Base-by-base conservation (phyloP, 2,888 invertebrate species). In the Eulithis testata region DNA sequence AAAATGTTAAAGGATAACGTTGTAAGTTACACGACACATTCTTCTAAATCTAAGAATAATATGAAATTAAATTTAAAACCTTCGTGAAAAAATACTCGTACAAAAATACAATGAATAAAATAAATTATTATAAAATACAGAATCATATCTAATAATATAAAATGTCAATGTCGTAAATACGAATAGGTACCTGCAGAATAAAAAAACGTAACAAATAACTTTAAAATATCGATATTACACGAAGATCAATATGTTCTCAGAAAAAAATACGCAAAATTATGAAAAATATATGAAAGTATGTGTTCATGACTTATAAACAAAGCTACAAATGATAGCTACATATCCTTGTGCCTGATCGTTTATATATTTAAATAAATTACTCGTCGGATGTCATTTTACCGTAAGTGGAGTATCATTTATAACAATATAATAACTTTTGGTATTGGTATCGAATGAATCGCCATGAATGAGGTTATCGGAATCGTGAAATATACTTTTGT, bases 371-470 rank as follows among this genome's bases (percentile, higher is more conserved):
- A 63, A 72, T 65, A 70, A 58, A 54, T 80, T 80, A 77, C 72
- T 64, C 71, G 68, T 74, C 79, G 80, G 78, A 83, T 79, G 74
- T 78, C 76, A 78, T 75, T 76, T 75, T 67, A 64, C 77, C 76
- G 69, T 77, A 76, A 65, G 65, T 27, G 57, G 63, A 56, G 49
- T 71, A 66, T 67, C 71, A 74, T 73, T 72, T 73, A 65, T 70
- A 53, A 44, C 57, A 61, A 60, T 61, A 60, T 40, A 31, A 66
- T 57, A 57, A 31, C 43, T 58, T 47, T 43, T 11, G 61, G 70
- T 75, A 66, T 59, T 54, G 68, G 53, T 65, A 64, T 53, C 60
- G 53, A 70, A 70, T 68, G 37, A 45, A 59, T 47, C 59, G 51
- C 68, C 73, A 73, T 73, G 70, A 74, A 76, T 73, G 70, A 74